phyloP scores from a whole-genome alignment of 2,113 vertebrate genomes.

The Tylochromis polylepis region DNA sequence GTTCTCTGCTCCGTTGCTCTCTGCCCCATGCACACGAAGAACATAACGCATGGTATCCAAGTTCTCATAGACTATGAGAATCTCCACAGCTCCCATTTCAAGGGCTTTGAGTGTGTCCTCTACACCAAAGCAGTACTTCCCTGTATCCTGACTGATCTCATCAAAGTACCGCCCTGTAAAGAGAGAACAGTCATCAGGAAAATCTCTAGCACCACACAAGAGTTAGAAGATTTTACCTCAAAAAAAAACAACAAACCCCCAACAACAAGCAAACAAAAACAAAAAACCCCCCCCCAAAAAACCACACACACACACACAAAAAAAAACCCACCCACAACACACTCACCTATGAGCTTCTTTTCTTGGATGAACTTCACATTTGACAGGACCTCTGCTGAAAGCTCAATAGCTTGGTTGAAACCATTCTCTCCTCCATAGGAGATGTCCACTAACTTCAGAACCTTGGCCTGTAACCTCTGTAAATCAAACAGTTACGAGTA shows the following conservation, averaged over 20 bases:
- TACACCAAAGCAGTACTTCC: conserved; percentile 98
- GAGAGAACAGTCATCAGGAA: neutral
- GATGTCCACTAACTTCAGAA: conserved; percentile 98
- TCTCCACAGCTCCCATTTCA: conserved; percentile 99
- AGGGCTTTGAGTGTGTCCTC: conserved; percentile 98
- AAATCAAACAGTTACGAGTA: neutral
- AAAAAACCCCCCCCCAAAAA: neutral
- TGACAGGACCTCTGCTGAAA: conserved; percentile 97
- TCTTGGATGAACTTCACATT: conserved; percentile 99
- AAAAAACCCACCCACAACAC: neutral
- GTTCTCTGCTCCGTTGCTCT: conserved; percentile 79
- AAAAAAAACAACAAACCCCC: neutral
- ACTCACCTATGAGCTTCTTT: conserved; percentile 96
- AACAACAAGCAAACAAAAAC: too few relatives aligned
- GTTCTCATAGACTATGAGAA: conserved; percentile 99
- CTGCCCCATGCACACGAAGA: conserved; percentile 91
- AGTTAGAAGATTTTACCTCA: neutral
- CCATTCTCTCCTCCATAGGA: conserved; percentile 99
- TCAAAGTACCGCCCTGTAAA: conserved; percentile 93
- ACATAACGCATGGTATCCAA: conserved; percentile 99
- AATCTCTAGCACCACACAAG: neutral
- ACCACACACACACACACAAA: neutral
- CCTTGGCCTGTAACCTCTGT: conserved; percentile 97
- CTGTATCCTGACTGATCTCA: conserved; percentile 98
- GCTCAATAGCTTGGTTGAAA: conserved; percentile 98